Evolutionary conservation across 92 coral and sea anemone species (phyloP), one percentile per base, ranked within the genome.

Genomic region (Phenganax subtilis): DNA sequence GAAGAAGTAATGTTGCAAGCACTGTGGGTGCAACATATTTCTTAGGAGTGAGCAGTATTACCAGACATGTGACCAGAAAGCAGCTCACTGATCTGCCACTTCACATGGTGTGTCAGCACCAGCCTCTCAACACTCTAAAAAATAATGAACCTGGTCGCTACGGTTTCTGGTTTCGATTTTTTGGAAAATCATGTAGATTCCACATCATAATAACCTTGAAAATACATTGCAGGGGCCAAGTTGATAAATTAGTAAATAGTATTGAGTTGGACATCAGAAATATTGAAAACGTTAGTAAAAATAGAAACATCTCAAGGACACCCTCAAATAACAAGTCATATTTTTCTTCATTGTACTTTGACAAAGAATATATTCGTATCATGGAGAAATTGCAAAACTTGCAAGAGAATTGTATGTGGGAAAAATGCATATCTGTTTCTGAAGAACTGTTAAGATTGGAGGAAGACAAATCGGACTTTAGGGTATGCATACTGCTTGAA

Each of bases 131-230:
- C 69, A 10, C 20, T 59, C 10, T 31, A 10, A 62, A 47, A 12
- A 11, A 60, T 8, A 12, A 2, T 16, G 47, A 31, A 29, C 54
- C 47, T 58, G 57, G 54, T 60, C 25, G 62, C 47, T 29, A 76
- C n/a, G 98, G 98, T 28, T 92, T 94, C 81, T 94, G 98, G 98
- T 92, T 94, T 85, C 90, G 98, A 8, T 90, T 91, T 76, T 87
- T 92, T 20, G 92, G 93, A 25, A 89, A 86, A 74, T 86, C 85
- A 6, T 92, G 89, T 29, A 91, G 85, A 30, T 92, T 89, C 85
- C 92, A 88, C 53, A 78, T 94, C 55, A 86, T 83, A 5, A 80
- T 94, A 9, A 85, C 87, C 12, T 77, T 94, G 3, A 92, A 89
- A 86, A 75, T 94, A 12, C 87, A 81, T 37, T 88, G 88, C 74